Evolutionary conservation across 2,797 vertebrate species (phyloP), one percentile per base, ranked within the genome.

Genomic region (Smutsia temminckii): DNA sequence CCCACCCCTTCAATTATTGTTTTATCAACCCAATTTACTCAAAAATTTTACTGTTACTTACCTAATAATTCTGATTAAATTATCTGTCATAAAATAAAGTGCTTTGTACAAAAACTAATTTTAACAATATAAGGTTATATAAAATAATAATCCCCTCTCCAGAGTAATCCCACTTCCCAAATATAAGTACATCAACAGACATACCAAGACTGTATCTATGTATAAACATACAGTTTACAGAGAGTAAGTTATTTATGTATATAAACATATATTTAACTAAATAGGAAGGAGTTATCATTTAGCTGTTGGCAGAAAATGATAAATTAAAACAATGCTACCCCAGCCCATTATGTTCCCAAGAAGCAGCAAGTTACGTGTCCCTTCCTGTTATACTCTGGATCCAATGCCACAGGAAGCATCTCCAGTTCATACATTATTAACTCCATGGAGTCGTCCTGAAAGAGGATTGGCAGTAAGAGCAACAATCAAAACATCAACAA

Each of bases 371-470:
- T 40, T 29, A 40, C 14, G 16, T 37, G 29, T 12, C 27, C 69
- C 29, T 74, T 86, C 64, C 68, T 51, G 5, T 55, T n/a, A 7
- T 66, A 72, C 3, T 29, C 42, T 95, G 61, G 77, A 51, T 68
- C 68, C 64, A 90, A 21, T 23, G 72, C 61, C 77, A 90, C 64
- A 86, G 77, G 85, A 97, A 87, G 49, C 34, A 63, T 13, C 57
- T 78, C 63, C 61, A 21, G 34, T 66, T 64, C 29, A 64, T 87
- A 78, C 78, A 79, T 79, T 75, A 86, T 55, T 92, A 72, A 85
- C 49, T 53, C 32, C 37, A 34, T 17, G 55, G n/a, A 17, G 37
- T 55, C 49, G 55, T 66, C 68, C 63, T 66, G 68, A 72, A 86
- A 34, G 69, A 71, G 6, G 4, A 59, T 0, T 20, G 7, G 32